A percentile compares a stretch with the other conserved stretches of the same genome.
Conservation (phyloP, 2,113 vertebrate genomes). For the Labeo rohita region DNA sequence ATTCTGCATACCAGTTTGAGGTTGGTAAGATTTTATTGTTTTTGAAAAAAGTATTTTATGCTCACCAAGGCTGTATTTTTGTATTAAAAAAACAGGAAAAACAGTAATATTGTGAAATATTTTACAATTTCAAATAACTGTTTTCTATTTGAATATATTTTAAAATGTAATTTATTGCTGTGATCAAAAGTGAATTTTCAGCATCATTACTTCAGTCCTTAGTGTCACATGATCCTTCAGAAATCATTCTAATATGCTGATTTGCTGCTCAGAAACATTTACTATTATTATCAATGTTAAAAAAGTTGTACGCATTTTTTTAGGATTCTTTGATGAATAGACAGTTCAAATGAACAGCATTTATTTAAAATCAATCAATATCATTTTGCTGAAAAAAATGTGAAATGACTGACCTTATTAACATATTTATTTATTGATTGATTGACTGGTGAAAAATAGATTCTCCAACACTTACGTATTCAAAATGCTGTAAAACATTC, state of each 20-base stretch:
- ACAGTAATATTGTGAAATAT: neutral
- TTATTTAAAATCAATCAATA: neutral
- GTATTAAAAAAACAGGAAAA: neutral
- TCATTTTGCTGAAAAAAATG: no score
- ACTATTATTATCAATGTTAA: neutral
- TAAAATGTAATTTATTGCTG: neutral
- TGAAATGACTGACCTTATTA: neutral
- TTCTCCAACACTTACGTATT: neutral
- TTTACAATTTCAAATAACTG: neutral
- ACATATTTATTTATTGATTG: neutral
- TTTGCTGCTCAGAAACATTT: neutral
- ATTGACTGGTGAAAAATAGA: neutral
- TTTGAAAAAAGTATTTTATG: neutral
- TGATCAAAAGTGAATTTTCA: neutral
- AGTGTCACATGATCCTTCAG: neutral
- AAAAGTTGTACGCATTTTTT: neutral
- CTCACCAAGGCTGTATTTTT: neutral
- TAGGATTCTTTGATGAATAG: neutral
- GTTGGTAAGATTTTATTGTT: no score
- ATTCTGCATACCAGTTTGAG: no score
- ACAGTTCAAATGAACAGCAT: neutral
- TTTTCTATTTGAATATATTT: neutral
- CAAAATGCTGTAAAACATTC: neutral
- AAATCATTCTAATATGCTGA: neutral
- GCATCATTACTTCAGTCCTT: neutral